Conservation (phyloP, 1,140 invertebrate genomes). For the Hyles euphorbiae region DNA sequence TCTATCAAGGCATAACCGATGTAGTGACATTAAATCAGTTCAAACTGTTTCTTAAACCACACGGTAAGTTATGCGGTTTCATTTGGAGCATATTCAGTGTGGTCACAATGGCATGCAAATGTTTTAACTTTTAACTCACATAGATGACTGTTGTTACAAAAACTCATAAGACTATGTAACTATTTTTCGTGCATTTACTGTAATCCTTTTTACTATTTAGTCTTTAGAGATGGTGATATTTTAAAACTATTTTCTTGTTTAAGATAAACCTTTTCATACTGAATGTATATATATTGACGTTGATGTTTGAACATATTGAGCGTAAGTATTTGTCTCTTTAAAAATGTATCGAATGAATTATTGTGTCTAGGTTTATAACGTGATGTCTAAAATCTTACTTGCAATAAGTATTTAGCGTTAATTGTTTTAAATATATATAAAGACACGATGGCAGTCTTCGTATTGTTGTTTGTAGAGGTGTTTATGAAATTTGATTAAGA, state of each 20-base stretch:
- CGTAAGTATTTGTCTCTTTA: conserved; percentile 35
- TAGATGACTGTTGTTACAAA: conserved; percentile 54
- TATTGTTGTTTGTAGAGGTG: conserved; percentile 17
- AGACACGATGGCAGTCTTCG: conserved; percentile 31
- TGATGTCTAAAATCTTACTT: conserved; percentile 22
- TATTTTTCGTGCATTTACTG: conserved; percentile 75
- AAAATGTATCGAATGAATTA: conserved; percentile 21
- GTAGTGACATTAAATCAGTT: too few species aligned
- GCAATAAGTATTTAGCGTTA: conserved; percentile 30
- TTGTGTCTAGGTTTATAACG: conserved; percentile 9
- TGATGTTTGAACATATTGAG: conserved; percentile 56
- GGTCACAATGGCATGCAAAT: too few species aligned
- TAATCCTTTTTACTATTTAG: conserved; percentile 70
- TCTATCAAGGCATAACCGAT: too few species aligned
- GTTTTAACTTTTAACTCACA: conserved; percentile 41
- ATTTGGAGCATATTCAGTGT: too few species aligned
- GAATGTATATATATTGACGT: conserved; percentile 60
- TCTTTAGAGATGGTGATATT: conserved; percentile 68
- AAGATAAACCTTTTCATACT: conserved; percentile 54
- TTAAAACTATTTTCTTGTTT: conserved; percentile 60
- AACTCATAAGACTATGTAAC: conserved; percentile 61
- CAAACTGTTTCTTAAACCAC: too few species aligned
- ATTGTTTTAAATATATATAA: conserved; percentile 13
- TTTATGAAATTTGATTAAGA: conserved; percentile 13
- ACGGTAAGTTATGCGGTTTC: too few species aligned